A percentile compares a stretch with the other conserved stretches of the same genome.
Evolutionary conservation across 2,113 vertebrate species (phyloP).

Genomic region (Aphelocoma coerulescens): DNA sequence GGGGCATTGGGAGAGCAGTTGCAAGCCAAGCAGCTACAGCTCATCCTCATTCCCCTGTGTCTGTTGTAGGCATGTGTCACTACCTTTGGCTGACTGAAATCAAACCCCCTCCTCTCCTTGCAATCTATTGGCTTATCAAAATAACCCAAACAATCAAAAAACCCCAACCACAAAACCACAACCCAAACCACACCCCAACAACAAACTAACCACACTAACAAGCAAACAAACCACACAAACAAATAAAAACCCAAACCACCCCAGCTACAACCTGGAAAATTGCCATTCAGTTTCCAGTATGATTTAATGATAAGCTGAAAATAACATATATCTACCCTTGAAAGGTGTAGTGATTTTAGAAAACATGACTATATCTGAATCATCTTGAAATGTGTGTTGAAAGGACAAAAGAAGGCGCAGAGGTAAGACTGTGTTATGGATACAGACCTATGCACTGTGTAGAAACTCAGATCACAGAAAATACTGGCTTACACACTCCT

Average conservation of each 20-base stretch:
- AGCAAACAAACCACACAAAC: no score
- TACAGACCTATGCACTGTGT: background rate
- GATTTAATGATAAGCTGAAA: background rate
- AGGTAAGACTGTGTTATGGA: background rate
- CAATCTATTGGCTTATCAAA: background rate
- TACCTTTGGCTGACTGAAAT: background rate
- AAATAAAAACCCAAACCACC: background rate
- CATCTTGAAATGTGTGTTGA: background rate
- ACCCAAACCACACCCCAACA: background rate
- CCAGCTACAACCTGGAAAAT: background rate
- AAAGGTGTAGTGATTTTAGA: background rate
- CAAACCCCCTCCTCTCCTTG: background rate
- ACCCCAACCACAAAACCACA: no score
- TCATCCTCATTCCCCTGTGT: background rate
- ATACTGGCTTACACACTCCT: background rate
- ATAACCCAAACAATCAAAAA: background rate
- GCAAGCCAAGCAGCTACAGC: background rate
- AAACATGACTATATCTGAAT: background rate
- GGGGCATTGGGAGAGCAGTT: background rate
- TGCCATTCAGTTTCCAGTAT: background rate
- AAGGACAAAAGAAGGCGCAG: background rate
- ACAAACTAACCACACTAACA: background rate
- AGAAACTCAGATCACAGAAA: background rate
- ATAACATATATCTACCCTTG: background rate
- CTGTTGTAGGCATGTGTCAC: background rate